Evolutionary conservation across 2,113 vertebrate species (phyloP).

Genomic region (Picathartes gymnocephalus): DNA sequence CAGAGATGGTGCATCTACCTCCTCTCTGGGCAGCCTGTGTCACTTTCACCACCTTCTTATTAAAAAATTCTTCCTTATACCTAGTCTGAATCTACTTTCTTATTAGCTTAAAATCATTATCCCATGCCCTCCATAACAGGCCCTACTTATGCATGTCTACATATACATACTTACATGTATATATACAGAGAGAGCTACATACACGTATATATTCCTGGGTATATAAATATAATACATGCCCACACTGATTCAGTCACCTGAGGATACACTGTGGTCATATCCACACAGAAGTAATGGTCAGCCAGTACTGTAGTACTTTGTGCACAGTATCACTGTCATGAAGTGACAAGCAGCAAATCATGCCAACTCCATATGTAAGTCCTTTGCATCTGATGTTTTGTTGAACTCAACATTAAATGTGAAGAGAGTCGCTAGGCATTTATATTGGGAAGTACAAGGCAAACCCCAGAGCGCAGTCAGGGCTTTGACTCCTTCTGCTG

Average conservation of each 20-base stretch:
- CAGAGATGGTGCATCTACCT: neutral
- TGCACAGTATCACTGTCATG: neutral
- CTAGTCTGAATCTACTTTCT: neutral
- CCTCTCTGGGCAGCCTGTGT: neutral
- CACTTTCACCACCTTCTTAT: neutral
- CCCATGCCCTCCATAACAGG: neutral
- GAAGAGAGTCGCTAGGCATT: neutral
- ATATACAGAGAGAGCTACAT: neutral
- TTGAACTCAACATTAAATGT: neutral
- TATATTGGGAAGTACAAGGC: neutral
- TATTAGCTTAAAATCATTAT: neutral
- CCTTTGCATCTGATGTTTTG: neutral
- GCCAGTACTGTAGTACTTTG: neutral
- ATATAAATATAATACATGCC: neutral
- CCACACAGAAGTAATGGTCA: neutral
- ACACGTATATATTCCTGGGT: neutral
- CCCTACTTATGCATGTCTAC: neutral
- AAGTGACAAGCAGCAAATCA: neutral
- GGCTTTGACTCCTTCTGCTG: neutral
- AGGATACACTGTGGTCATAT: neutral
- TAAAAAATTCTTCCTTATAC: neutral
- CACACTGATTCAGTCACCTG: neutral
- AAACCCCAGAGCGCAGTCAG: neutral
- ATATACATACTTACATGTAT: too few species aligned
- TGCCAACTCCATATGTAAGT: neutral